Evolutionary conservation across 2,888 invertebrate species (phyloP), one percentile per base, ranked within the genome.

Genomic region (Timema podura): DNA sequence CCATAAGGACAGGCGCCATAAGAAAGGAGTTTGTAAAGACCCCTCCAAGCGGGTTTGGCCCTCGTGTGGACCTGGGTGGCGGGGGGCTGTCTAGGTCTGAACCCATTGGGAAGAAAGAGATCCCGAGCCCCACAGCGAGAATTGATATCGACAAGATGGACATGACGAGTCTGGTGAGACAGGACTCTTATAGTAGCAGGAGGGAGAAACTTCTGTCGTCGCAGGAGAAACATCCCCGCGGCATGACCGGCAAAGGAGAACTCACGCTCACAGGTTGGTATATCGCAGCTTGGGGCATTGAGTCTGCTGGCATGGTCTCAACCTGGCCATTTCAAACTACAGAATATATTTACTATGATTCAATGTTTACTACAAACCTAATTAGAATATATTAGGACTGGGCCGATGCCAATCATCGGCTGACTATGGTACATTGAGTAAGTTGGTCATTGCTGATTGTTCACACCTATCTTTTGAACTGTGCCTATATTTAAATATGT

Each of bases 221-320:
- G 59, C 80, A 81, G 61, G 81, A 82, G 65, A 82, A 80, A 73
- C 81, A 83, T 75, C 81, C 82, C 11, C 79, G 79, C 68, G 64
- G 70, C 44, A 71, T 72, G 51, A 68, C 70, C 54, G 70, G 73
- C 6, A 69, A 71, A 46, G 70, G 72, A 10, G 82, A 81, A 65
- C 76, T 82, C 10, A 80, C 80, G 0, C 75, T 82, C 0, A 81
- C 78, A 67, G 76, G 76, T 75, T 48, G 65, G 64, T 30, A 30
- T 30, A 30, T 30, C 30, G 30, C 30, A 30, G 30, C 30, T 30
- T 30, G 30, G 30, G 30, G 30, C 30, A 30, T 30, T 30, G 30
- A 30, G 30, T 30, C 30, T 30, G 30, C 30, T 30, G 30, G 30
- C 30, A 30, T 2, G 30, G n/a, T n/a, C n/a, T n/a, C n/a, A n/a